A percentile compares a stretch with the other conserved stretches of the same genome.
Evolutionary conservation across 1,140 invertebrate genomes (phyloP).

Genomic region (Cyclargus thomasi): DNA sequence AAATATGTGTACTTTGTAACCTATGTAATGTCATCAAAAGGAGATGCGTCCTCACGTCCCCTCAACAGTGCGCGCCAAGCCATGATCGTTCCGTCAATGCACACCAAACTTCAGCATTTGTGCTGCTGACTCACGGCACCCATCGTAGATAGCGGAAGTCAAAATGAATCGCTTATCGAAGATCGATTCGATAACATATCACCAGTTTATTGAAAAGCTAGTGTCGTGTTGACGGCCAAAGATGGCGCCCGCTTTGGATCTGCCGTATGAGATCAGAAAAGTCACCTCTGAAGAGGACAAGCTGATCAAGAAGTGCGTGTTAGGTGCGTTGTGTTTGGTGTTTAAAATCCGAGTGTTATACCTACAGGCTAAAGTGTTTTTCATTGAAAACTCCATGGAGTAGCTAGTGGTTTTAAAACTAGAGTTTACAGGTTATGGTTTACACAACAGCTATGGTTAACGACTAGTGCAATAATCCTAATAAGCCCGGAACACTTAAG

Average conservation of each 20-base stretch:
- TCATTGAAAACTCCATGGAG: no score
- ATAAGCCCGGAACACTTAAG: no score
- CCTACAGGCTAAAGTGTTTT: conserved; percentile 13
- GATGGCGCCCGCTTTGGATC: conserved; percentile 46
- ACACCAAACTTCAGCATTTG: background rate
- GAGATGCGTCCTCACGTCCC: no score
- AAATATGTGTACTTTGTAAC: no score
- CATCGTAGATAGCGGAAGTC: background rate
- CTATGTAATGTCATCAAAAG: no score
- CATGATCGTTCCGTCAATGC: no score
- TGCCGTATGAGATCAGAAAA: conserved; percentile 50
- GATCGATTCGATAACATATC: conserved; percentile 5
- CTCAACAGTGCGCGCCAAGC: no score
- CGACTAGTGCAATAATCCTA: no score
- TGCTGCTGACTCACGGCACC: background rate
- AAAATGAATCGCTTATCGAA: background rate
- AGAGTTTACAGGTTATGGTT: no score
- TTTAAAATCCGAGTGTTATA: conserved; percentile 29
- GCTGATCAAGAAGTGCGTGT: conserved; percentile 52
- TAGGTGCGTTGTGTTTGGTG: conserved; percentile 52
- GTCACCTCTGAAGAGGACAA: conserved; percentile 53
- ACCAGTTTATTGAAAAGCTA: background rate
- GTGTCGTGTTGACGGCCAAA: background rate
- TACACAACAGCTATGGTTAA: no score
- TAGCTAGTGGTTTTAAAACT: no score